Conservation (phyloP, 2,113 vertebrate genomes). For the Tychaedon coryphoeus region DNA sequence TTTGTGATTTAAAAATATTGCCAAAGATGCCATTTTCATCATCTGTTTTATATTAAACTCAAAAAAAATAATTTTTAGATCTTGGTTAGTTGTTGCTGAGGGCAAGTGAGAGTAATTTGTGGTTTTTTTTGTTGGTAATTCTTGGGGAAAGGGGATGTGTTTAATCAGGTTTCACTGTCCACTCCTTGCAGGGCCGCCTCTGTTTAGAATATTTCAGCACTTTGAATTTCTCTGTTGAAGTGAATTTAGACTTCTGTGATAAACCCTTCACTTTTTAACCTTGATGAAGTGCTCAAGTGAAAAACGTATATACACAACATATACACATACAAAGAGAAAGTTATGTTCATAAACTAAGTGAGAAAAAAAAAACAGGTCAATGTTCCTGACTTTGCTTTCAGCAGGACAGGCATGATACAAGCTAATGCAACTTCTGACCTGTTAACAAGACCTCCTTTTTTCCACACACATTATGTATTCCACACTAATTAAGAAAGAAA, state of each 20-base stretch:
- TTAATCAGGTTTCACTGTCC: neutral
- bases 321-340: neutral
- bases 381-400: neutral
- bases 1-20: neutral
- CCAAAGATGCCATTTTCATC: neutral
- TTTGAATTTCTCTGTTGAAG: neutral
- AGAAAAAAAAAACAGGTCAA: neutral
- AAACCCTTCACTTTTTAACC: neutral
- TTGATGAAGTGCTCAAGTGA: neutral
- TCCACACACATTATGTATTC: conserved; percentile 36
- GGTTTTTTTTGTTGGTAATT: neutral
- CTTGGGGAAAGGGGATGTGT: fast-evolving
- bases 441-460: conserved; percentile 5
- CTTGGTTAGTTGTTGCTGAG: neutral
- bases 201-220: neutral
- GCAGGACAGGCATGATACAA: neutral
- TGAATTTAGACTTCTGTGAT: neutral
- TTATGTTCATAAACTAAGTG: neutral
- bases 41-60: neutral
- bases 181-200: neutral
- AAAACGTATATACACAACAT: neutral
- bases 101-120: too few species aligned
- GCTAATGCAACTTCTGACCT: neutral
- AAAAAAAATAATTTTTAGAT: neutral
- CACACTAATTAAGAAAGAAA: conserved; percentile 45